Evolutionary conservation across 2,113 vertebrate species (phyloP), one percentile per base, ranked within the genome.

Genomic region (Condylura cristata): DNA sequence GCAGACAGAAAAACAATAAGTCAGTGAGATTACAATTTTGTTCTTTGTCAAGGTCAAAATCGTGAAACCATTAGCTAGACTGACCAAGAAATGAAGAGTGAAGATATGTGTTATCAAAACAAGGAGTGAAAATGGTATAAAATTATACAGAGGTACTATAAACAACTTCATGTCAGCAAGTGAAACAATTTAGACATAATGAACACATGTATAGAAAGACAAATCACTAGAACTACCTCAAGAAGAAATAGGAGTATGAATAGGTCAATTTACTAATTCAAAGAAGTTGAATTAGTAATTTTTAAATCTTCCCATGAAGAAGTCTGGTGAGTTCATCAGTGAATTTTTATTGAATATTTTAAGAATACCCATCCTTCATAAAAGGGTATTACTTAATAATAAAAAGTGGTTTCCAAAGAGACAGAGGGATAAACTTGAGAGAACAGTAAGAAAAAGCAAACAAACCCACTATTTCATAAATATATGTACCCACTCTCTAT

Each of bases 161-260:
- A 93, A 61, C 6, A 58, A 75, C 8, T 63, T 51, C 82, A 81
- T 92, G 53, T 51, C 72, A 85, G 61, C n/a, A 92, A 89, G 16
- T 61, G 68, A 44, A 39, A 95, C 51, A 89, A 41, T 34, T 95
- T 89, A 85, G 60, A 75, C 70, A 20, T 85, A 65, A 91, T 76
- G 51, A 12, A 65, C 60, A 95, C 24, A 72, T 89, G 58, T 65
- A 30, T 82, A 46, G 39, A 82, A 81, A 89, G 79, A 78, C 24
- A 76, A 86, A 86, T 78, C 82, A 82, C 20, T 68, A 95, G 86
- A 86, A 79, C 44, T 94, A 61, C 82, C 46, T 91, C 70, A 91
- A 58, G 26, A 94, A 86, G 46, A 92, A 92, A 39, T 26, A 84
- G n/a, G 91, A 94, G 85, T 91, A 80, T 61, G 53, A 94, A 37